phyloP scores from a whole-genome alignment of 2,113 vertebrate species.

The Coracopsis vasa region DNA sequence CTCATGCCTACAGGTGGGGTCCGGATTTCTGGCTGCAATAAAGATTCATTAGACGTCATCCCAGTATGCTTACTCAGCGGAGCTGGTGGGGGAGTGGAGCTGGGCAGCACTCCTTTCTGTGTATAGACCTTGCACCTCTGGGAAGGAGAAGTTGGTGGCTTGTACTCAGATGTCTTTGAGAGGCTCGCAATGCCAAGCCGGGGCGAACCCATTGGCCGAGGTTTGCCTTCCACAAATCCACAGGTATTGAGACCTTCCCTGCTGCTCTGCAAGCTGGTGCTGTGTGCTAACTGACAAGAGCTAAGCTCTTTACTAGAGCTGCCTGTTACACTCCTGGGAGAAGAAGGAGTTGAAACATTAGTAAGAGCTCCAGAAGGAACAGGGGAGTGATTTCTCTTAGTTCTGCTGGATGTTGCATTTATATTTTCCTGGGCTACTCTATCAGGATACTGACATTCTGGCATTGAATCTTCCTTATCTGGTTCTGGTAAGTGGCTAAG shows the following conservation, averaged over 20 bases:
- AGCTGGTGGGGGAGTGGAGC: constrained; percentile 78
- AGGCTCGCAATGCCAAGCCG: constrained; percentile 92
- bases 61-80: constrained; percentile 79
- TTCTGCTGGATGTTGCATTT: constrained; percentile 76
- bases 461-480: constrained; percentile 66
- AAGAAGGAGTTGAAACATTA: constrained; percentile 72
- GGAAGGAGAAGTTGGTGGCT: constrained; percentile 87
- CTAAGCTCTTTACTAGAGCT: constrained; percentile 74
- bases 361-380: constrained; percentile 37
- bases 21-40: constrained; percentile 82
- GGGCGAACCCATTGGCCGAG: constrained; percentile 90
- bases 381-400: constrained; percentile 74
- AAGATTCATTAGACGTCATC: constrained; percentile 79
- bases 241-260: constrained; percentile 84
- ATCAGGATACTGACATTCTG: constrained; percentile 78
- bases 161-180: constrained; percentile 94
- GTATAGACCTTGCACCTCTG: constrained; percentile 97
- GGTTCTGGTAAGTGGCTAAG: constrained; percentile 48
- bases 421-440: constrained; percentile 83
- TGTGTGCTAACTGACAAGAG: constrained; percentile 77
- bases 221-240: constrained; percentile 84
- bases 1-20: constrained; percentile 94
- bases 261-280: constrained; percentile 83
- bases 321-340: constrained; percentile 83
- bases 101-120: constrained; percentile 91